Conservation (phyloP, 2,797 vertebrate species). For the Gallinago solitaria region DNA sequence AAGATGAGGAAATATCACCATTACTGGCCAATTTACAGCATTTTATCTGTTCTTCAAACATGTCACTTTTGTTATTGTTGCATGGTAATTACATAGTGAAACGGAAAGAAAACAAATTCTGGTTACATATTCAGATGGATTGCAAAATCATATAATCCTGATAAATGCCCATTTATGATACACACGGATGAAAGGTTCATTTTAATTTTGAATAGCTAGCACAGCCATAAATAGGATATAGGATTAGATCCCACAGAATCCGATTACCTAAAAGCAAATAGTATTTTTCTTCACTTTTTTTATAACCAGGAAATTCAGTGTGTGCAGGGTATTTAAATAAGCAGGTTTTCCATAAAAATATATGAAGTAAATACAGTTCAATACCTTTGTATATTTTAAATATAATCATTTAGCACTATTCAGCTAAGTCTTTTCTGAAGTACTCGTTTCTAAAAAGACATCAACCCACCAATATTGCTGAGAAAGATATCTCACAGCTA, state of each 20-base stretch:
- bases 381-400: background rate
- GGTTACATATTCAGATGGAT: slow-evolving; percentile 89
- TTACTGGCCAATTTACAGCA: slow-evolving; percentile 99
- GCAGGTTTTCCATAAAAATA: slow-evolving; percentile 19
- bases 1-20: slow-evolving; percentile 99
- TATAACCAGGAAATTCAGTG: slow-evolving; percentile 42
- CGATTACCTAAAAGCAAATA: slow-evolving; percentile 92
- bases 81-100: slow-evolving; percentile 95
- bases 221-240: slow-evolving; percentile 89
- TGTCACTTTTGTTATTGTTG: slow-evolving; percentile 99
- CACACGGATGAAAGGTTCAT: slow-evolving; percentile 92
- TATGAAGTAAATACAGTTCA: background rate
- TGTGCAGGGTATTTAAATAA: slow-evolving; percentile 54
- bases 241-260: slow-evolving; percentile 93
- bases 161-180: slow-evolving; percentile 93
- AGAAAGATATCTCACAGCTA: background rate
- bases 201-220: slow-evolving; percentile 94
- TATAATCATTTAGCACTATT: slow-evolving; percentile 3
- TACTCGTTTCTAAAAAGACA: background rate
- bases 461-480: background rate
- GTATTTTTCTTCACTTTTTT: slow-evolving; percentile 76
- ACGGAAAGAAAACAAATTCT: slow-evolving; percentile 84
- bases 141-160: slow-evolving; percentile 92
- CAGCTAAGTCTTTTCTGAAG: slow-evolving; percentile 11
- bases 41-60: slow-evolving; percentile 99